A percentile compares a stretch with the other conserved stretches of the same genome.
phyloP scores from a whole-genome alignment of 2,888 invertebrate genomes.

The Drosophila demipolita region DNA sequence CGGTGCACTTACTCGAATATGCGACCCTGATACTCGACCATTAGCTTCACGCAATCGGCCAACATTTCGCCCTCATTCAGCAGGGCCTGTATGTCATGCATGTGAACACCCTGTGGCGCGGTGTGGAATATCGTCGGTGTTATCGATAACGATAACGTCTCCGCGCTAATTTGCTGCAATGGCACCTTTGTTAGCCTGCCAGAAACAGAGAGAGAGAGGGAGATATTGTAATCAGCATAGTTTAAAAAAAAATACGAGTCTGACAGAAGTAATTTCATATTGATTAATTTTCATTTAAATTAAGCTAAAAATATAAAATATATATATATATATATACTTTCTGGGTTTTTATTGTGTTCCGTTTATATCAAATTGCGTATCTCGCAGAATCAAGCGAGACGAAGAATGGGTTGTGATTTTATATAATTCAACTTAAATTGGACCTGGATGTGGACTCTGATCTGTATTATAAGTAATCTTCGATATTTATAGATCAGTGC shows the following conservation, averaged over 20 bases:
- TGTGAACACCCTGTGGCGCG: constrained; percentile 74
- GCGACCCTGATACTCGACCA: constrained; percentile 83
- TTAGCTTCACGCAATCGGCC: constrained; percentile 82
- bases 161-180: constrained; percentile 82
- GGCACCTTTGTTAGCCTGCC: constrained; percentile 83
- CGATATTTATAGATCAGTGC: neutral
- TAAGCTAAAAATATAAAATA: too few species aligned
- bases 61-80: constrained; percentile 81
- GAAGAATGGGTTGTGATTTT: too few species aligned
- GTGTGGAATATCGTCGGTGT: constrained; percentile 84
- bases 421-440: too few species aligned
- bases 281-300: neutral
- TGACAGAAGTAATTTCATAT: neutral
- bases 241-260: neutral
- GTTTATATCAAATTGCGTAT: too few species aligned
- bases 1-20: constrained; percentile 83
- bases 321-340: neutral
- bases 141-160: constrained; percentile 82
- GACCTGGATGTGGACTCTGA: too few species aligned
- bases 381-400: too few species aligned
- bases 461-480: neutral
- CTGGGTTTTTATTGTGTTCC: neutral
- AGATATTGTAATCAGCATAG: neutral
- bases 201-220: neutral
- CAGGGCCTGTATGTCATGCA: constrained; percentile 79